phyloP scores from a whole-genome alignment of 2,888 invertebrate genomes.

The Platypus cylindrus region DNA sequence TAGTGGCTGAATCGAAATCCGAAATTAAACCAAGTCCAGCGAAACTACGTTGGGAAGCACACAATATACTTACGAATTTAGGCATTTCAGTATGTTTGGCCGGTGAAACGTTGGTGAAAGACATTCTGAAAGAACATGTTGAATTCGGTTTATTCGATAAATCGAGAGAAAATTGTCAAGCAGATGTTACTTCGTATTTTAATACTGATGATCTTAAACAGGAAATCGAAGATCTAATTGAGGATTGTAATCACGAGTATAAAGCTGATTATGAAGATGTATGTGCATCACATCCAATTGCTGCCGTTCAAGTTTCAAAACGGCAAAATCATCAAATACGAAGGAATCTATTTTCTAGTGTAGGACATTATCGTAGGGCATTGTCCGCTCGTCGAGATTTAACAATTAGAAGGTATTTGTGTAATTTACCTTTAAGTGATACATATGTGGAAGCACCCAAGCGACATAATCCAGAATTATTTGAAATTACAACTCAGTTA shows the following conservation, averaged over 20 bases:
- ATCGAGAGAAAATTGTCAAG: constrained; percentile 23
- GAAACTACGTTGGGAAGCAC: constrained; percentile 69
- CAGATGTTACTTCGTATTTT: constrained; percentile 2
- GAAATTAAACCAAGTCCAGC: constrained; percentile 41
- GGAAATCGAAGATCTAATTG: constrained; percentile 13
- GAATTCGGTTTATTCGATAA: constrained; percentile 25
- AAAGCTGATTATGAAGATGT: constrained; percentile 18
- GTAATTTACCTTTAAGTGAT: constrained; percentile 53
- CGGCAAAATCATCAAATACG: constrained; percentile 47
- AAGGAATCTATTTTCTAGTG: constrained; percentile 50
- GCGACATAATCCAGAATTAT: constrained; percentile 32
- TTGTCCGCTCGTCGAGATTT: constrained; percentile 69
- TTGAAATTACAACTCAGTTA: constrained; percentile 30
- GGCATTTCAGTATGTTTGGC: constrained; percentile 60
- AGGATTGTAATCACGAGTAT: constrained; percentile 21
- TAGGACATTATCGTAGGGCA: constrained; percentile 64
- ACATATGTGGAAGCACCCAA: constrained; percentile 32
- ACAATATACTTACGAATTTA: constrained; percentile 63
- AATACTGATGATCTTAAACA: constrained; percentile 19
- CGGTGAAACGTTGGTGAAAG: constrained; percentile 48
- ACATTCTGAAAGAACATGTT: constrained; percentile 32
- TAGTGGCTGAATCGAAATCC: constrained; percentile 65
- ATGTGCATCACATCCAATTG: constrained; percentile 39
- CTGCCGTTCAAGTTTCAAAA: constrained; percentile 49
- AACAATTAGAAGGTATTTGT: constrained; percentile 56